Evolutionary conservation across 2,113 vertebrate species (phyloP).

Genomic region (Stegastes partitus): DNA sequence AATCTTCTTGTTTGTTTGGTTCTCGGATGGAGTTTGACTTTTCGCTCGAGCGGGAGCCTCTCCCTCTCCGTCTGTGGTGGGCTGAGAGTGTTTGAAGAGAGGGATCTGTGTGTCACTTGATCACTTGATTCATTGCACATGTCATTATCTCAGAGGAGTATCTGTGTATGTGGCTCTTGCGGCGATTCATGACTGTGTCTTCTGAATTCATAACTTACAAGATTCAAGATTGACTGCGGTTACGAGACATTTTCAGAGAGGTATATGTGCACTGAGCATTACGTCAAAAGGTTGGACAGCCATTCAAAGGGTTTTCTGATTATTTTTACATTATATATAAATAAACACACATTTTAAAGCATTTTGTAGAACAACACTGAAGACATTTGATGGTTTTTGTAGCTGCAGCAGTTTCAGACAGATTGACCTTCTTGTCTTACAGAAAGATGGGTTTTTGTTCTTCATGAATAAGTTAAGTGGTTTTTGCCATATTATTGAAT

Average conservation of each 20-base stretch:
- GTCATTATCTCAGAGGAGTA: conserved; percentile 24
- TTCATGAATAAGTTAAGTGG: no score
- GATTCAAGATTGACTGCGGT: conserved; percentile 27
- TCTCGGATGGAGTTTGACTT: conserved; percentile 31
- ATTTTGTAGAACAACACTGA: neutral
- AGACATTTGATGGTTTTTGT: no score
- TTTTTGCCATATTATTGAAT: no score
- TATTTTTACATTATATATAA: neutral
- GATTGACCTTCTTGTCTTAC: no score
- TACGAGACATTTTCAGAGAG: conserved; percentile 6
- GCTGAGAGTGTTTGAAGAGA: conserved; percentile 43
- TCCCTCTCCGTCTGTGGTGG: conserved; percentile 26
- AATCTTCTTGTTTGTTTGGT: conserved; percentile 51
- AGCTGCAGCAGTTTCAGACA: no score
- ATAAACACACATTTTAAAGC: neutral
- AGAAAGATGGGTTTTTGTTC: no score
- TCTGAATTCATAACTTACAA: conserved; percentile 48
- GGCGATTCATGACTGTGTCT: conserved; percentile 28
- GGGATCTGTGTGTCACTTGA: conserved; percentile 35
- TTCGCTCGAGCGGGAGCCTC: conserved; percentile 15
- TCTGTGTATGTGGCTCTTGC: conserved; percentile 32
- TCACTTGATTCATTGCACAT: conserved; percentile 43
- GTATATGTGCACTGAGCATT: neutral
- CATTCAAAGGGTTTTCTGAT: neutral
- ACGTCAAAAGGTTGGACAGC: neutral